Evolutionary conservation across 2,113 vertebrate genomes (phyloP).

Genomic region (Zootoca vivipara): DNA sequence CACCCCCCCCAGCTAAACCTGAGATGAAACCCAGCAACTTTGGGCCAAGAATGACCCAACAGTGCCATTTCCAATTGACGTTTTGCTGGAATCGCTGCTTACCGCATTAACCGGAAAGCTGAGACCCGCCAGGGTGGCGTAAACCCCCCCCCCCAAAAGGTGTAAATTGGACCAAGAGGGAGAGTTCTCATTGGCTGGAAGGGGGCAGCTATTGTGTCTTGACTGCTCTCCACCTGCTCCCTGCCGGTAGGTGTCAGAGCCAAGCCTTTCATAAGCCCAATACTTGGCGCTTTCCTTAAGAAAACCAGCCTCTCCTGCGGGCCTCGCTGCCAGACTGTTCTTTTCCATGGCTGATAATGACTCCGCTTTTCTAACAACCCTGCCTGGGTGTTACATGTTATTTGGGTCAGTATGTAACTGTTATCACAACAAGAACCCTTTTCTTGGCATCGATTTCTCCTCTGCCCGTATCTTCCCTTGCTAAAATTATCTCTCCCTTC

Average conservation of each 20-base stretch:
- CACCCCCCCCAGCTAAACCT: neutral
- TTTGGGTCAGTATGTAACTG: constrained; percentile 56
- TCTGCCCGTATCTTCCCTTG: neutral
- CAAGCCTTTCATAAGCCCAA: constrained; percentile 16
- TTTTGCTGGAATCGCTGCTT: neutral
- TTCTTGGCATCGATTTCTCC: rapidly evolving
- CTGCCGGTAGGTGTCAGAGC: neutral
- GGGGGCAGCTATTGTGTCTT: neutral
- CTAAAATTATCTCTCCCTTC: neutral
- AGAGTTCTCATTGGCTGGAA: constrained; percentile 29
- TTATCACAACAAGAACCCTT: constrained; percentile 11
- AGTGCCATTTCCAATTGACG: neutral
- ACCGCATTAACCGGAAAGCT: neutral
- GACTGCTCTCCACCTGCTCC: neutral
- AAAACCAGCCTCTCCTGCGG: neutral
- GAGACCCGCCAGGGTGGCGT: neutral
- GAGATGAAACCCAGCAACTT: neutral
- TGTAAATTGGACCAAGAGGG: neutral
- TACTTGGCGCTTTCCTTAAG: neutral
- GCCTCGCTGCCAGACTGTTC: constrained; percentile 17
- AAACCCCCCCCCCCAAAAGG: no score
- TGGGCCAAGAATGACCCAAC: neutral
- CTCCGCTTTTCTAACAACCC: constrained; percentile 26
- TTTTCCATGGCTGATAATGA: constrained; percentile 58
- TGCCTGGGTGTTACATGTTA: neutral